These are phyloP conservation scores for Cricetomys ansorgei DNA, from an alignment of 2,113 vertebrate species.

Conservation along the genomic window DNA sequence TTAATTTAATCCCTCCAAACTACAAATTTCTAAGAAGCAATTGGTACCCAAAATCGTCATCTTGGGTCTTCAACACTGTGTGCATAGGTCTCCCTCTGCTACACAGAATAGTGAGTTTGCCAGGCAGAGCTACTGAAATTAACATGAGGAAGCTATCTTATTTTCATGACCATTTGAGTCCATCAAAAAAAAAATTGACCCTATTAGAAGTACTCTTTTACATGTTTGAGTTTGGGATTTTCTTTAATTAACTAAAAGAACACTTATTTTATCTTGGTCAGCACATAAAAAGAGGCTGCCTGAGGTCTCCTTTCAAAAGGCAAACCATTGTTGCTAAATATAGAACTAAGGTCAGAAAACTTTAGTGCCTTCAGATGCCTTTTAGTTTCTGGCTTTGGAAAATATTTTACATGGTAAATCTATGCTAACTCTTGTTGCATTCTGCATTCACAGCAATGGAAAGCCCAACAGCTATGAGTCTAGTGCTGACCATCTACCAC, in stretches of 20 bases:
- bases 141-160: neutral
- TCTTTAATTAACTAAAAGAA: neutral
- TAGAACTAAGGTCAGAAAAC: neutral
- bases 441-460: neutral
- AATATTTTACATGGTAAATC: conserved; percentile 26
- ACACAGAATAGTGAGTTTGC: neutral
- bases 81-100: neutral
- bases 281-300: neutral
- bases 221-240: neutral
- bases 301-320: neutral
- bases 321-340: conserved; percentile 8
- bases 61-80: neutral
- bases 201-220: neutral
- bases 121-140: neutral
- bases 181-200: too few species aligned
- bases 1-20: neutral
- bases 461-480: neutral
- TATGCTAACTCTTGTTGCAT: neutral
- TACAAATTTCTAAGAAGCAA: neutral
- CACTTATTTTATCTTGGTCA: neutral
- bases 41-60: neutral
- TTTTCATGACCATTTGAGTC: conserved; percentile 25
- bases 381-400: conserved; percentile 23
- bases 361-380: neutral
- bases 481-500: neutral